A percentile compares a stretch with the other conserved stretches of the same genome.
Conservation (phyloP, 92 coral and sea anemone genomes). For the Diadumene lineata region DNA sequence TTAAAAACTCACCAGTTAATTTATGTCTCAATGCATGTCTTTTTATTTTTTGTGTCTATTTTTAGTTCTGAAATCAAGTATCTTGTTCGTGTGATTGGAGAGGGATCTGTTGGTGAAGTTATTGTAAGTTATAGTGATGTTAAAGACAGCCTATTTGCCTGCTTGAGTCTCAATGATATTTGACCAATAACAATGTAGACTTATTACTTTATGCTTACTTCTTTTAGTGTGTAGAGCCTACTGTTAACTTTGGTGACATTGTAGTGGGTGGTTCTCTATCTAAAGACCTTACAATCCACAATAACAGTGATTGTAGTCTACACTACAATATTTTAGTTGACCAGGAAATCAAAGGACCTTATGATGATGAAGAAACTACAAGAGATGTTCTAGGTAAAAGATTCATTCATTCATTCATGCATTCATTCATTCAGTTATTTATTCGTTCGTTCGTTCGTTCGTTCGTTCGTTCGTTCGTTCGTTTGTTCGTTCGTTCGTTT, state of each 20-base stretch:
- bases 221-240: constrained; percentile 66
- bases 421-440: neutral
- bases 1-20: no score
- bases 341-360: constrained; percentile 71
- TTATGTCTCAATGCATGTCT: no score
- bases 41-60: no score
- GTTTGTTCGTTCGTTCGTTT: neutral
- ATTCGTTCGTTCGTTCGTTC: neutral
- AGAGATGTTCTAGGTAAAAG: constrained; percentile 76
- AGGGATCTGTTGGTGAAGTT: constrained; percentile 78
- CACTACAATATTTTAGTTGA: constrained; percentile 68
- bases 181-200: no score
- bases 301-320: constrained; percentile 93
- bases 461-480: neutral
- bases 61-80: constrained; percentile 39
- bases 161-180: no score
- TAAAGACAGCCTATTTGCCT: no score
- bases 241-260: constrained; percentile 77
- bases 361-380: constrained; percentile 68
- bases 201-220: no score
- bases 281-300: constrained; percentile 72
- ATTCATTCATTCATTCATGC: neutral
- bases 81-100: constrained; percentile 81
- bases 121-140: constrained; percentile 75
- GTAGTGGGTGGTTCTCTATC: constrained; percentile 82